Percentiles rank a stretch among this genome's conserved stretches.
phyloP scores from a whole-genome alignment of 2,113 vertebrate genomes.

The Apteryx mantelli region DNA sequence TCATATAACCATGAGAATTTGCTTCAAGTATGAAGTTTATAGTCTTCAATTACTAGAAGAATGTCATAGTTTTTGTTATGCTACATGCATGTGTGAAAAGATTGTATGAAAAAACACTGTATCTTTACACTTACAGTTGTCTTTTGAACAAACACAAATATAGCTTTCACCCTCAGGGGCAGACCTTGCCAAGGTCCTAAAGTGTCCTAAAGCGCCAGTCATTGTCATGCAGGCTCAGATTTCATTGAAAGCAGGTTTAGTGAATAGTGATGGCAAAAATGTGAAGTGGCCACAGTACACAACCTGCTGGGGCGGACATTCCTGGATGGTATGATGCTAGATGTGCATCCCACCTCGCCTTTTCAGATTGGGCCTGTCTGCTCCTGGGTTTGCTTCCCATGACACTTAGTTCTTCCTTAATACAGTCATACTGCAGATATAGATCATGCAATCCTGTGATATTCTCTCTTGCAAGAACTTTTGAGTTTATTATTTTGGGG shows the following conservation, averaged over 20 bases:
- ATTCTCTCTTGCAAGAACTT: neutral
- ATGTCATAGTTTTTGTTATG: neutral
- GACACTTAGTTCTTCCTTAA: neutral
- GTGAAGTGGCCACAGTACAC: neutral
- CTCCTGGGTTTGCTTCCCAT: neutral
- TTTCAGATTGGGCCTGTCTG: neutral
- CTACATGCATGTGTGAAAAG: neutral
- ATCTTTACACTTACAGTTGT: constrained; percentile 30
- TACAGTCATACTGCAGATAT: neutral
- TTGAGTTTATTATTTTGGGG: neutral
- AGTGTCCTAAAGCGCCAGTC: neutral
- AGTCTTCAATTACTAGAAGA: neutral
- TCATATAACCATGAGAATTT: neutral
- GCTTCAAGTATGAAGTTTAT: neutral
- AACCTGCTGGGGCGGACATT: neutral
- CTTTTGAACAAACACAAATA: constrained; percentile 32
- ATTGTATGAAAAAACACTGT: neutral
- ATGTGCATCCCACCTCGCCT: neutral
- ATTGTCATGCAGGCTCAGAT: neutral
- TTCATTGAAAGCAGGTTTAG: neutral
- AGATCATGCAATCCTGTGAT: neutral
- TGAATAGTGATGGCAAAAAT: neutral
- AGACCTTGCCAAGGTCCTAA: neutral
- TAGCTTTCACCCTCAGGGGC: neutral
- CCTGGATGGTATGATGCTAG: neutral